A percentile compares a stretch with the other conserved stretches of the same genome.
phyloP scores from a whole-genome alignment of 1,140 invertebrate genomes.

The Panagrolaimus sp. region DNA sequence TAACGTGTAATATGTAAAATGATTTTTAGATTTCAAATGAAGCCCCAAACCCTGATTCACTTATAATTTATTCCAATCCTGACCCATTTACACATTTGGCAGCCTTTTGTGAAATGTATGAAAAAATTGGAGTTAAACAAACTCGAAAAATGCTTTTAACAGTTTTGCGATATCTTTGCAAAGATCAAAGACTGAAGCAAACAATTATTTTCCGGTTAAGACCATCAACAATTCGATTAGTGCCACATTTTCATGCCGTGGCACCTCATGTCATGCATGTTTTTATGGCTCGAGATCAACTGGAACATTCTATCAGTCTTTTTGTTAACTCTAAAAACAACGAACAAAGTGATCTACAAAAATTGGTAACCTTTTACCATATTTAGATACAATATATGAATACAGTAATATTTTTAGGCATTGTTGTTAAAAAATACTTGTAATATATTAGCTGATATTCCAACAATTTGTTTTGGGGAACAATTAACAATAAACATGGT shows the following conservation, averaged over 20 bases:
- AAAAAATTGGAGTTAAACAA: background rate
- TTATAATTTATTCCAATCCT: background rate
- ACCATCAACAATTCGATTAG: background rate
- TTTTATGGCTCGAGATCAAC: slow-evolving; percentile 11
- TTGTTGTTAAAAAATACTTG: background rate
- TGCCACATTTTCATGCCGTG: background rate
- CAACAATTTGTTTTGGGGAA: background rate
- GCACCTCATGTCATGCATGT: slow-evolving; percentile 12
- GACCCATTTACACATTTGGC: slow-evolving; percentile 1
- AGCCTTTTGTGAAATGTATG: slow-evolving; percentile 7
- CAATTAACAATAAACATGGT: background rate
- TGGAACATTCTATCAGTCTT: slow-evolving; percentile 10
- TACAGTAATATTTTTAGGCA: slow-evolving; percentile 4
- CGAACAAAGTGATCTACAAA: no score
- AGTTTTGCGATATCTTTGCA: background rate
- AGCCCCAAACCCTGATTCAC: background rate
- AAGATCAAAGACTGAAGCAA: slow-evolving; percentile 3
- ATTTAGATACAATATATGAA: background rate
- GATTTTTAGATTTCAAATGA: background rate
- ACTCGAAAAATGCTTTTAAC: background rate
- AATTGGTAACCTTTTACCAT: background rate
- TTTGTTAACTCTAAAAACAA: background rate
- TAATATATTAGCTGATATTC: background rate
- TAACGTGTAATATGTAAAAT: no score
- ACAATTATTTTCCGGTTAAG: slow-evolving; percentile 4